phyloP scores from a whole-genome alignment of 1,140 invertebrate genomes.

The Papilio dardanus region DNA sequence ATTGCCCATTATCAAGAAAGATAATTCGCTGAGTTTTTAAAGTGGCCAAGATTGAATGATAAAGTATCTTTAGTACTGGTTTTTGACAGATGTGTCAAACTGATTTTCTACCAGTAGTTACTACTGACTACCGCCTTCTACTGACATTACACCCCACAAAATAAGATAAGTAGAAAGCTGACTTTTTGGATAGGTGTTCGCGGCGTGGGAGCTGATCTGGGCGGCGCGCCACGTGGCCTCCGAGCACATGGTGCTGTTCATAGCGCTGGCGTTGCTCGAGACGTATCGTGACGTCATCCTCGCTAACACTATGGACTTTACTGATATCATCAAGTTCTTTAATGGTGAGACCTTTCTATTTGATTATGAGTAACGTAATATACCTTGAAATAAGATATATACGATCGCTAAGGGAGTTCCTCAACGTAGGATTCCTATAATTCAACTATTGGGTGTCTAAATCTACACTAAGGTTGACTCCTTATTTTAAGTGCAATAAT shows the following conservation, averaged over 20 bases:
- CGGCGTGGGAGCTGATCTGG: constrained; percentile 98
- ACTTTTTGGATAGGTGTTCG: constrained; percentile 87
- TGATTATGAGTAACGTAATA: neutral
- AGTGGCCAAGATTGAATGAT: no score
- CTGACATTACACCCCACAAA: no score
- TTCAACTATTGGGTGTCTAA: no score
- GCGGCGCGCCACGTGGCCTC: constrained; percentile 94
- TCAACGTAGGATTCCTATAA: no score
- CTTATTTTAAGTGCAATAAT: no score
- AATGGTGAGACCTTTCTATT: constrained; percentile 87
- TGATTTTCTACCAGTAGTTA: no score
- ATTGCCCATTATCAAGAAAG: neutral
- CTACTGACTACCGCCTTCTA: no score
- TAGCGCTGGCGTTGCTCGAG: constrained; percentile 95
- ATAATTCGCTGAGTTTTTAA: neutral
- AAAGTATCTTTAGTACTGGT: neutral
- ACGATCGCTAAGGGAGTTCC: no score
- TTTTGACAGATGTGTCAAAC: neutral
- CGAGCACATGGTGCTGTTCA: constrained; percentile 95
- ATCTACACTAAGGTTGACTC: no score
- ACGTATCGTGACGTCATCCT: constrained; percentile 97
- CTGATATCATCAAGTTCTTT: constrained; percentile 98
- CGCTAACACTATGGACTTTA: constrained; percentile 98
- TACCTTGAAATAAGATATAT: no score
- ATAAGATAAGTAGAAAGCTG: no score